Evolutionary conservation across 2,888 invertebrate genomes (phyloP).

Genomic region (Geotrupes spiniger): DNA sequence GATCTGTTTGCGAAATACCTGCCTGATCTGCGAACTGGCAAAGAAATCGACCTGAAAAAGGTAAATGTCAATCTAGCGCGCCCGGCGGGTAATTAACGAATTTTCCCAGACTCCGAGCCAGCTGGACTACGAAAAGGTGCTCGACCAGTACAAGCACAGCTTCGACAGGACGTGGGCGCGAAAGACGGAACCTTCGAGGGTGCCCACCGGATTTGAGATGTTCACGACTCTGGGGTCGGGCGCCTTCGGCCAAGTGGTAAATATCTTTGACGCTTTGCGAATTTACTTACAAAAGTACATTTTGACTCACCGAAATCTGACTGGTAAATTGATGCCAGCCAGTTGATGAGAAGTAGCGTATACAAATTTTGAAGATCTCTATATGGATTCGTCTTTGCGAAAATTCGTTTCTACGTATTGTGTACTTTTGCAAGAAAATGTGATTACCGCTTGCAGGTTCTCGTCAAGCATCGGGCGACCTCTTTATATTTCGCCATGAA

Average conservation of each 20-base stretch:
- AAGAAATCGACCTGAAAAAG: not conserved
- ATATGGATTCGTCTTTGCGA: too few species aligned
- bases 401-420: too few species aligned
- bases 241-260: slow-evolving; percentile 86
- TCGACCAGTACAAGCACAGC: slow-evolving; percentile 56
- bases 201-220: slow-evolving; percentile 63
- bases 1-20: not conserved
- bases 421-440: too few species aligned
- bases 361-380: too few species aligned
- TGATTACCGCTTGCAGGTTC: slow-evolving; percentile 38
- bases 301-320: too few species aligned
- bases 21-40: not conserved
- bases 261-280: too few species aligned
- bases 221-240: slow-evolving; percentile 82
- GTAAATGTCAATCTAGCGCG: not conserved
- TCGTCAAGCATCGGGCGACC: slow-evolving; percentile 61
- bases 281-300: too few species aligned
- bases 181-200: slow-evolving; percentile 32
- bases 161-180: slow-evolving; percentile 56
- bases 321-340: too few species aligned
- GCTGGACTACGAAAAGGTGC: slow-evolving; percentile 44
- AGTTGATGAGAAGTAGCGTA: too few species aligned
- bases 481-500: slow-evolving; percentile 79
- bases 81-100: too few species aligned
- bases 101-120: slow-evolving; percentile 10